These are phyloP conservation scores for Hiodon alosoides DNA, from an alignment of 2,113 vertebrate species.

Conservation along the genomic window DNA sequence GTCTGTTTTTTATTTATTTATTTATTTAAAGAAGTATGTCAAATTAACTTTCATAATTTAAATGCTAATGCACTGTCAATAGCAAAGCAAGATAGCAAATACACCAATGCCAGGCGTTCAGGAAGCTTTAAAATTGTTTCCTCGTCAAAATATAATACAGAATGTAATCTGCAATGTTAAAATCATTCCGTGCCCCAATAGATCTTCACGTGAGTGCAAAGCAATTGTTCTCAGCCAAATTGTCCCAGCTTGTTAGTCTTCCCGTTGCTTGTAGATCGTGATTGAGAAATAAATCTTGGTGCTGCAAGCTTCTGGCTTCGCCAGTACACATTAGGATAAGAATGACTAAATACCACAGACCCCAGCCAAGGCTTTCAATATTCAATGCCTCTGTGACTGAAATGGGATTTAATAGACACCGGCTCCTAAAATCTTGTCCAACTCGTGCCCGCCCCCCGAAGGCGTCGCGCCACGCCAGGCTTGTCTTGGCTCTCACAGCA, in stretches of 20 bases:
- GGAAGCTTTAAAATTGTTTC: neutral
- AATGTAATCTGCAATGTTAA: neutral
- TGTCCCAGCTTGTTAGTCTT: constrained; percentile 40
- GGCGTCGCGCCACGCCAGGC: too few species aligned
- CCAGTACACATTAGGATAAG: constrained; percentile 59
- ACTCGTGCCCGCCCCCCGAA: constrained; percentile 33
- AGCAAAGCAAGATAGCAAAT: constrained; percentile 5
- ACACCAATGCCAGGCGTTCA: neutral
- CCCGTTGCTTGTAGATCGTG: constrained; percentile 30
- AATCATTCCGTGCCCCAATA: neutral
- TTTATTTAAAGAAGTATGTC: neutral
- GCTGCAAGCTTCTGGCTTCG: constrained; percentile 43
- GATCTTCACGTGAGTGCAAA: neutral
- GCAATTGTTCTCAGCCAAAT: constrained; percentile 26
- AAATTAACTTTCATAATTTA: neutral
- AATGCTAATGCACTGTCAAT: neutral
- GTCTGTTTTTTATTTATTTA: neutral
- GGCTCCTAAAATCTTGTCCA: constrained; percentile 53
- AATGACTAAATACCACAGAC: constrained; percentile 33
- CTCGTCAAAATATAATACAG: constrained; percentile 5
- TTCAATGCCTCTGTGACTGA: constrained; percentile 46
- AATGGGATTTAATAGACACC: constrained; percentile 60
- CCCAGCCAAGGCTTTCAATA: constrained; percentile 40
- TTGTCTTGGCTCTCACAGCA: neutral
- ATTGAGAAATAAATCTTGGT: constrained; percentile 35